Base-by-base conservation (phyloP, 1,140 invertebrate species). In the Rhizoglyphus robini region DNA sequence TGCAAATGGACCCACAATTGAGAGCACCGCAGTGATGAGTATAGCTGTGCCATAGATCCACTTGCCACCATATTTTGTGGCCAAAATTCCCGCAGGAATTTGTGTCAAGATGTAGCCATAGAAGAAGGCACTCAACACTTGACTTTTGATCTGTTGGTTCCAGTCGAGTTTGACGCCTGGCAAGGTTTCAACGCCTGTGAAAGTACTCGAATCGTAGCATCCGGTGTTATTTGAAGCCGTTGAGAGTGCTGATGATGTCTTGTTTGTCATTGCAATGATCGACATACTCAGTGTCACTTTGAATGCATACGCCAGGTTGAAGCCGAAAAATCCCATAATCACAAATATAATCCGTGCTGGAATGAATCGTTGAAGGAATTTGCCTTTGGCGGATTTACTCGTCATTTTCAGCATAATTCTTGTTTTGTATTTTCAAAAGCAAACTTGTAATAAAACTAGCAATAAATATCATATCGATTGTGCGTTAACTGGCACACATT, bases 101-200 rank as follows among this genome's bases (percentile, higher is more conserved):
- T 93, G 85, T 0, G 86, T 86, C 0, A 88, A 75, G 47, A 90
- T 81, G 71, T 90, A 91, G 4, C 88, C 88, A 83, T 86, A 88
- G 74, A 91, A 91, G 73, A 90, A 91, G 15, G 86, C 82, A 34
- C 84, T 84, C 47, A 91, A 77, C 66, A 92, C 86, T 64, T 88
- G 75, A 59, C 60, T 64, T 46, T 71, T 67, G 1, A 59, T 54
- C 20, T 64, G 41, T 3, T 68, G 36, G 11, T 71, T 54, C 70
- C 70, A 71, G 49, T 70, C 36, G 31, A 64, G 67, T 46, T 61
- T 38, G 30, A 58, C 1, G 46, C 51, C 65, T 13, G 27, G 15
- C 31, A 20, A 20, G 23, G 15, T 18, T 2, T 27, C 23, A 11
- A 29, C 25, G 29, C 3, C 3, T 32, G 8, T 8, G n/a, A n/a